These are phyloP conservation scores for Archips crataeganus DNA, from an alignment of 2,888 invertebrate genomes.

Conservation along the genomic window DNA sequence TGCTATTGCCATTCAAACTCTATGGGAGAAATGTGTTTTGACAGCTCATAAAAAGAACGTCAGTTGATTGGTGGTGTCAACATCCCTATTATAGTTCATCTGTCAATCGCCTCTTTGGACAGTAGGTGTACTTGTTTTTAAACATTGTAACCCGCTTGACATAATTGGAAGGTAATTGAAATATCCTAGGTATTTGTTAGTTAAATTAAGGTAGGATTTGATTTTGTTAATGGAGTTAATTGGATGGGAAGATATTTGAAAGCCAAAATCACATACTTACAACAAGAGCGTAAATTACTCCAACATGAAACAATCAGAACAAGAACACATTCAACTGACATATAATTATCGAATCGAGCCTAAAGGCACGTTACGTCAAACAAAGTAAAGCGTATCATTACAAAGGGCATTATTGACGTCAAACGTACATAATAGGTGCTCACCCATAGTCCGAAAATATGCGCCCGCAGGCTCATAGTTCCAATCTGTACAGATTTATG, in stretches of 20 bases:
- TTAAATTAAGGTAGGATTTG: not conserved
- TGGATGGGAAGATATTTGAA: not conserved
- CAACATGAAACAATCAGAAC: not conserved
- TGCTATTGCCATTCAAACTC: too few relatives aligned
- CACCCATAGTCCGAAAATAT: slow-evolving; percentile 11
- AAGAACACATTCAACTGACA: slow-evolving; percentile 18
- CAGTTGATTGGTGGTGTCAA: too few relatives aligned
- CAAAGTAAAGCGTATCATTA: slow-evolving; percentile 17
- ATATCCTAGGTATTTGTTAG: too few relatives aligned
- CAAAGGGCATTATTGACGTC: slow-evolving; percentile 9
- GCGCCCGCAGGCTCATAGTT: not conserved
- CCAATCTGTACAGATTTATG: not conserved
- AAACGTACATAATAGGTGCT: slow-evolving; percentile 1
- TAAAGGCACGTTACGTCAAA: not conserved
- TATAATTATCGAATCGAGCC: slow-evolving; percentile 20
- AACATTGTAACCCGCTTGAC: too few relatives aligned
- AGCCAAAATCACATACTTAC: not conserved
- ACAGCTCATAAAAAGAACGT: too few relatives aligned
- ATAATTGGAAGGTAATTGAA: too few relatives aligned
- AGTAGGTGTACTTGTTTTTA: too few relatives aligned
- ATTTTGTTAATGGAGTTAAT: not conserved
- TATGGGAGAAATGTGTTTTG: too few relatives aligned
- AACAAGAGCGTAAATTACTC: not conserved
- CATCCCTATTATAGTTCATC: too few relatives aligned
- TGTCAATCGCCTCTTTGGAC: too few relatives aligned